These are phyloP conservation scores for Pangasius macronema DNA, from an alignment of 2,797 vertebrate genomes.

Conservation along the genomic window DNA sequence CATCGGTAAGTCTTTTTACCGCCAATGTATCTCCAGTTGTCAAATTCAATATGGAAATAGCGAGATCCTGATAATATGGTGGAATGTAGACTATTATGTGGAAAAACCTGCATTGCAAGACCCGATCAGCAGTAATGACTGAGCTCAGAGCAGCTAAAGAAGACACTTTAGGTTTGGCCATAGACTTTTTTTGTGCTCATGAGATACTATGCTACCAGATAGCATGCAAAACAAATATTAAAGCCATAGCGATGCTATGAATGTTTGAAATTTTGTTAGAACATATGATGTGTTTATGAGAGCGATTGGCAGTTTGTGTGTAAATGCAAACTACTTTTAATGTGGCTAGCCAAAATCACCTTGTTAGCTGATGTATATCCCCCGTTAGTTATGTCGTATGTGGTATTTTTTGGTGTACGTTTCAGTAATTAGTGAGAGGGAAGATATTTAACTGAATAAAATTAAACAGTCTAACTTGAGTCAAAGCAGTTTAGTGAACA, in stretches of 20 bases:
- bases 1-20: neutral
- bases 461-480: neutral
- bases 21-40: neutral
- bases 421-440: neutral
- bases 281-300: neutral
- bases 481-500: neutral
- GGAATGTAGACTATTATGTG: neutral
- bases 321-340: neutral
- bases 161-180: neutral
- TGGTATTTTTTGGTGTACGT: neutral
- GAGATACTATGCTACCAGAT: neutral
- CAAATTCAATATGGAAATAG: neutral
- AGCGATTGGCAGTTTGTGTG: neutral
- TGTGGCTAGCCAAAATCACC: neutral
- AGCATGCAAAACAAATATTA: neutral
- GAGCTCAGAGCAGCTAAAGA: neutral
- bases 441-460: neutral
- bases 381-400: neutral
- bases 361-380: neutral
- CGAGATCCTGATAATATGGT: neutral
- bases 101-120: too few relatives aligned
- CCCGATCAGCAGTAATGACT: neutral
- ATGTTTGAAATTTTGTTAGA: neutral
- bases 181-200: neutral
- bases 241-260: neutral